These are phyloP conservation scores for Epiblema foenella DNA, from an alignment of 2,888 invertebrate species.

Conservation along the genomic window DNA sequence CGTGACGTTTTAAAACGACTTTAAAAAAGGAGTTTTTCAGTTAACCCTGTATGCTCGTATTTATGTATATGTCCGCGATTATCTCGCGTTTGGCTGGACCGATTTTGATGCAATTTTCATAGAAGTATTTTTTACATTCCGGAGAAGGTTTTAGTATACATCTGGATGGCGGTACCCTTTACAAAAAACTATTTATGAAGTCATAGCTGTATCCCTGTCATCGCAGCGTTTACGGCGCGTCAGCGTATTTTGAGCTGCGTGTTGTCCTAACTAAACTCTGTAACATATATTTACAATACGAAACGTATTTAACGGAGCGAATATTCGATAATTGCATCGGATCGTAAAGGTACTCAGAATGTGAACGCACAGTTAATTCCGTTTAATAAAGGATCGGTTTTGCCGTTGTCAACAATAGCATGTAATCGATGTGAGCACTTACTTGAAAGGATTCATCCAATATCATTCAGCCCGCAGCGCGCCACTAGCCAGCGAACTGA, in stretches of 20 bases:
- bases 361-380: slow-evolving; percentile 18
- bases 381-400: slow-evolving; percentile 17
- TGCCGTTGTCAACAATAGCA: slow-evolving; percentile 20
- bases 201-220: too few relatives aligned
- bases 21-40: too few relatives aligned
- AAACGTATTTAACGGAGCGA: neutral
- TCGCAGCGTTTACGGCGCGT: too few relatives aligned
- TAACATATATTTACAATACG: neutral
- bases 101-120: too few relatives aligned
- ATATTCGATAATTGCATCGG: slow-evolving; percentile 13
- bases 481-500: slow-evolving; percentile 3
- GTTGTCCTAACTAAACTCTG: neutral
- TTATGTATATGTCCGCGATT: too few relatives aligned
- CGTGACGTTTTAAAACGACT: too few relatives aligned
- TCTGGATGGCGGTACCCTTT: too few relatives aligned
- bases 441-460: slow-evolving; percentile 22
- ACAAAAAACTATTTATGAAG: too few relatives aligned
- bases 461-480: slow-evolving; percentile 5
- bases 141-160: too few relatives aligned
- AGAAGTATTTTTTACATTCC: too few relatives aligned
- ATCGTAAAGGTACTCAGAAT: slow-evolving; percentile 11
- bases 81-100: too few relatives aligned
- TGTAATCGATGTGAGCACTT: slow-evolving; percentile 20
- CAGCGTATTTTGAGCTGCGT: neutral
- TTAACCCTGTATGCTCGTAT: too few relatives aligned